Evolutionary conservation across 2,888 invertebrate genomes (phyloP).

Genomic region (Thysanoteuthis rhombus): DNA sequence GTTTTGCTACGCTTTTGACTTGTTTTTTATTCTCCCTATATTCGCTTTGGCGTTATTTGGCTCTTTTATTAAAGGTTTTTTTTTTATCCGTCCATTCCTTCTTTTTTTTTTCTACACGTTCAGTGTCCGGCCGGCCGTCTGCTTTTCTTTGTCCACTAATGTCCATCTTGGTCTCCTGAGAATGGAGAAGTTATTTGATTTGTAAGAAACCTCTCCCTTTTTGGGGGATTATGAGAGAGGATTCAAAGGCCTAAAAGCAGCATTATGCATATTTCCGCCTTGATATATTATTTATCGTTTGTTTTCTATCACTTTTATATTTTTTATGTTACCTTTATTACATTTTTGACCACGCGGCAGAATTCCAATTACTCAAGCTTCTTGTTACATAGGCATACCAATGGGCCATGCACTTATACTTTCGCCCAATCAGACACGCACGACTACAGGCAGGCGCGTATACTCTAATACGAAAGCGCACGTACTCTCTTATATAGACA

Average conservation of each 20-base stretch:
- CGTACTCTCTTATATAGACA: neutral
- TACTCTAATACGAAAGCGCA: neutral
- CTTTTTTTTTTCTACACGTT: neutral
- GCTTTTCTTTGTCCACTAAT: neutral
- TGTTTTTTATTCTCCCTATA: neutral
- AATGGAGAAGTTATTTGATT: neutral
- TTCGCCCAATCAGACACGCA: neutral
- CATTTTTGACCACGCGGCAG: neutral
- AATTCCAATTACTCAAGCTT: neutral
- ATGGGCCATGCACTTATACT: neutral
- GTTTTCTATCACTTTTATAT: neutral
- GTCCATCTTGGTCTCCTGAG: neutral
- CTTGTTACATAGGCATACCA: neutral
- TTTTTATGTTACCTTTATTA: neutral
- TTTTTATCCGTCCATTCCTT: neutral
- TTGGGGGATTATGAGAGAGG: neutral
- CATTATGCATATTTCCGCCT: neutral
- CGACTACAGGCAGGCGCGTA: neutral
- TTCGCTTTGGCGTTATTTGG: neutral
- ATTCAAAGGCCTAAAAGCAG: neutral
- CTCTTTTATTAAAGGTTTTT: neutral
- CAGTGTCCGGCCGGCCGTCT: neutral
- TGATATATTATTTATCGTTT: constrained; percentile 12
- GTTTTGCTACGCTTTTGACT: neutral
- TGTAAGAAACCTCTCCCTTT: neutral